phyloP scores from a whole-genome alignment of 2,888 invertebrate genomes.

The Cistogaster globosa region DNA sequence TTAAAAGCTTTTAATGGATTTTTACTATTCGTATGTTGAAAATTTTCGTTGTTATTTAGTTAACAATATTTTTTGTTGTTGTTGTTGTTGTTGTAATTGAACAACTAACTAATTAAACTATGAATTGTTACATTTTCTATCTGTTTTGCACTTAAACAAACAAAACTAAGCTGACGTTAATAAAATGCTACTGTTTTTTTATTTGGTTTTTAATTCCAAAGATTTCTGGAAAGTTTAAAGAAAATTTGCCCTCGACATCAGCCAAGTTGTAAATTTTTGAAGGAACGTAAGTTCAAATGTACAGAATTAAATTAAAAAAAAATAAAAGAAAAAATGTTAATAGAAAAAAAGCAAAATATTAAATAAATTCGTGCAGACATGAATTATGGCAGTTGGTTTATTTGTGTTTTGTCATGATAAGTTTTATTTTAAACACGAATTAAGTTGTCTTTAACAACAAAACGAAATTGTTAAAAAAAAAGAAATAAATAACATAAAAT shows the following conservation, averaged over 20 bases:
- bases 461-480: constrained; percentile 18
- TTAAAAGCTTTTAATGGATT: constrained; percentile 71
- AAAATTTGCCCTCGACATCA: constrained; percentile 11
- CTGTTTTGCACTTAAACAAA: constrained; percentile 9
- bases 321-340: background rate
- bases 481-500: background rate
- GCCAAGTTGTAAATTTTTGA: constrained; percentile 1
- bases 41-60: constrained; percentile 55
- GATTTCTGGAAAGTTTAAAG: background rate
- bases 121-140: constrained; percentile 33
- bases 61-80: background rate
- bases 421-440: constrained; percentile 69
- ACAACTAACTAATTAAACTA: constrained; percentile 65
- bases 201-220: constrained; percentile 1
- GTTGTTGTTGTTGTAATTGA: constrained; percentile 20
- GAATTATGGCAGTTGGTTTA: constrained; percentile 66
- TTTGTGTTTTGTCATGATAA: constrained; percentile 63
- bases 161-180: constrained; percentile 24
- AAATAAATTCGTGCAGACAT: constrained; percentile 70
- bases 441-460: constrained; percentile 64
- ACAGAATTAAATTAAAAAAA: constrained; percentile 9
- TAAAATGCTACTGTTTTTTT: constrained; percentile 20
- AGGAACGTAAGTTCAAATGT: constrained; percentile 6
- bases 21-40: constrained; percentile 65
- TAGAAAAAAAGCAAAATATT: constrained; percentile 35